These are phyloP conservation scores for Xestia xanthographa DNA, from an alignment of 2,888 invertebrate genomes.

Conservation along the genomic window DNA sequence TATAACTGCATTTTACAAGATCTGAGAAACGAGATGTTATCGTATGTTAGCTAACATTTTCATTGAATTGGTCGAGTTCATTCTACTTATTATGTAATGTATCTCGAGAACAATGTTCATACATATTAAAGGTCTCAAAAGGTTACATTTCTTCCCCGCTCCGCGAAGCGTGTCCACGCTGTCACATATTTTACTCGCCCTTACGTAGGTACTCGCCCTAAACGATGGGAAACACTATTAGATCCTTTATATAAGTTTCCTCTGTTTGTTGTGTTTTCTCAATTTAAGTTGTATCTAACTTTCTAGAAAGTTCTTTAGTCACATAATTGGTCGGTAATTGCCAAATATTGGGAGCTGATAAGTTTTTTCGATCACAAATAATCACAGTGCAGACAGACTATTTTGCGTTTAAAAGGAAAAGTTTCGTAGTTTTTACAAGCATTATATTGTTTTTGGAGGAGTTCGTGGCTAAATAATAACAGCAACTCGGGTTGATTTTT, in stretches of 20 bases:
- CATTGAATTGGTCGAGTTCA: constrained; percentile 35
- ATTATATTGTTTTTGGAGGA: neutral
- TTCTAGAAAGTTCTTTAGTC: constrained; percentile 42
- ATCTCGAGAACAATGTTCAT: constrained; percentile 67
- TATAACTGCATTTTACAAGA: neutral
- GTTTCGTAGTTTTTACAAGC: neutral
- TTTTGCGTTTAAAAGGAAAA: constrained; percentile 10
- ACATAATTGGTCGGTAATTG: constrained; percentile 57
- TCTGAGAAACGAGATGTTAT: neutral
- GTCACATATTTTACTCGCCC: constrained; percentile 86
- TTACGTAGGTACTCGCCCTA: constrained; percentile 71
- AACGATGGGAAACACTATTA: constrained; percentile 72
- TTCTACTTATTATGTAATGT: constrained; percentile 58
- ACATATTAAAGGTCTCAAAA: constrained; percentile 76
- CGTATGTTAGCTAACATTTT: constrained; percentile 8
- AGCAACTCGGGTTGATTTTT: too few relatives aligned
- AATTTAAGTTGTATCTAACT: constrained; percentile 64
- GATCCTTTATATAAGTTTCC: constrained; percentile 65
- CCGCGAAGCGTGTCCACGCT: constrained; percentile 82
- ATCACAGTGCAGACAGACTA: constrained; percentile 13
- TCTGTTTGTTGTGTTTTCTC: constrained; percentile 66
- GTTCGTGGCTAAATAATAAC: too few relatives aligned
- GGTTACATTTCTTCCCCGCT: constrained; percentile 86
- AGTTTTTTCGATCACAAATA: constrained; percentile 43
- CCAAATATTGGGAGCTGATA: constrained; percentile 54